phyloP scores from a whole-genome alignment of 2,888 invertebrate genomes.

The Oithona nana region DNA sequence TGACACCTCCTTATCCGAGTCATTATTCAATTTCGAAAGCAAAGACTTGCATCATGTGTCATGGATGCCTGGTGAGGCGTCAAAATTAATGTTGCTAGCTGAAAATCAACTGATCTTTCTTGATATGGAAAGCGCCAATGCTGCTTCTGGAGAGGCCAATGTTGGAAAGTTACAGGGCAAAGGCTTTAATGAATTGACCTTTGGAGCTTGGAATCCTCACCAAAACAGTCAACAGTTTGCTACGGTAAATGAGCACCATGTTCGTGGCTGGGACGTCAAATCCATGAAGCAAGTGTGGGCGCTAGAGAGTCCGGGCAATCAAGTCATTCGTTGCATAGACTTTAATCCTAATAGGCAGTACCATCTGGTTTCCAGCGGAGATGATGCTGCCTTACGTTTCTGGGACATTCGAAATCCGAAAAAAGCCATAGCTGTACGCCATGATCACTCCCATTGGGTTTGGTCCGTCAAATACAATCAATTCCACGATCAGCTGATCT shows the following conservation, averaged over 20 bases:
- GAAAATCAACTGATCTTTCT: neutral
- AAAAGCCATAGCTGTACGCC: constrained; percentile 40
- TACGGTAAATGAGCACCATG: constrained; percentile 61
- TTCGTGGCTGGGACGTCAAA: constrained; percentile 72
- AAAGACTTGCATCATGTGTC: constrained; percentile 1
- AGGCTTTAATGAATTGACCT: constrained; percentile 13
- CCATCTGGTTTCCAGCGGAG: constrained; percentile 77
- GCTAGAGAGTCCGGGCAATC: constrained; percentile 69
- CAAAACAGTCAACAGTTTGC: constrained; percentile 68
- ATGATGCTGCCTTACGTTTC: constrained; percentile 82
- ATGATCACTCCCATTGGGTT: constrained; percentile 35
- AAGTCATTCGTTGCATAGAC: constrained; percentile 58
- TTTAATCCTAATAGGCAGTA: constrained; percentile 97
- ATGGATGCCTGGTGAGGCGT: constrained; percentile 14
- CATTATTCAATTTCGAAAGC: too few relatives aligned
- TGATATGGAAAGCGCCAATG: neutral
- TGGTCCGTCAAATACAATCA: constrained; percentile 50
- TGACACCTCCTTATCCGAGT: neutral
- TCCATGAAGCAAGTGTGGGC: constrained; percentile 53
- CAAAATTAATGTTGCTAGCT: constrained; percentile 10
- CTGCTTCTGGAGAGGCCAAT: neutral
- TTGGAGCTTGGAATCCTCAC: constrained; percentile 88
- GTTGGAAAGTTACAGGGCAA: neutral
- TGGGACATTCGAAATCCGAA: constrained; percentile 79
- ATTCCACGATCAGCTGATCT: constrained; percentile 83